A percentile compares a stretch with the other conserved stretches of the same genome.
Conservation (phyloP, 1,140 invertebrate species). For the Scylla paramamosain region DNA sequence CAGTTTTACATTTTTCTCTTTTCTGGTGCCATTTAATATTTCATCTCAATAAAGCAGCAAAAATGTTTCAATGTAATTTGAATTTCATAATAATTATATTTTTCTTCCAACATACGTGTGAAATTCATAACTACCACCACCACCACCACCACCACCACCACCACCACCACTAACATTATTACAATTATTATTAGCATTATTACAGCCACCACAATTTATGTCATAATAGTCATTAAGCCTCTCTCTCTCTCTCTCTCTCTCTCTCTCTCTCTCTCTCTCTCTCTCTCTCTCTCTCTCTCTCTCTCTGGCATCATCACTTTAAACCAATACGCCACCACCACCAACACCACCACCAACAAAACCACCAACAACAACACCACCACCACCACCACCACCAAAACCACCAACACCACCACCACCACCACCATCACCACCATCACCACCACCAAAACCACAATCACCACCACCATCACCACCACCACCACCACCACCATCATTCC, state of each 20-base stretch:
- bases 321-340: background rate
- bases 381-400: background rate
- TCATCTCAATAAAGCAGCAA: background rate
- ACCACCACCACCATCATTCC: background rate
- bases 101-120: background rate
- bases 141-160: background rate
- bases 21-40: background rate
- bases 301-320: background rate
- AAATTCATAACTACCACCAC: background rate
- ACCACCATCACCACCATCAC: background rate
- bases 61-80: background rate
- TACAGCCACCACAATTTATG: background rate
- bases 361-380: background rate
- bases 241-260: conserved; percentile 12
- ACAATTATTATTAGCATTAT: background rate
- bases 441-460: background rate
- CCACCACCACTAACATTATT: background rate
- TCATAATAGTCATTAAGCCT: background rate
- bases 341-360: background rate
- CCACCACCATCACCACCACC: background rate
- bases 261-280: conserved; percentile 20
- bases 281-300: conserved; percentile 20
- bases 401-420: background rate
- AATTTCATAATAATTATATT: background rate
- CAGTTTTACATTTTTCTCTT: background rate